These are phyloP conservation scores for Pipistrellus pipistrellus DNA, from an alignment of 2,797 vertebrate species.

Conservation along the genomic window DNA sequence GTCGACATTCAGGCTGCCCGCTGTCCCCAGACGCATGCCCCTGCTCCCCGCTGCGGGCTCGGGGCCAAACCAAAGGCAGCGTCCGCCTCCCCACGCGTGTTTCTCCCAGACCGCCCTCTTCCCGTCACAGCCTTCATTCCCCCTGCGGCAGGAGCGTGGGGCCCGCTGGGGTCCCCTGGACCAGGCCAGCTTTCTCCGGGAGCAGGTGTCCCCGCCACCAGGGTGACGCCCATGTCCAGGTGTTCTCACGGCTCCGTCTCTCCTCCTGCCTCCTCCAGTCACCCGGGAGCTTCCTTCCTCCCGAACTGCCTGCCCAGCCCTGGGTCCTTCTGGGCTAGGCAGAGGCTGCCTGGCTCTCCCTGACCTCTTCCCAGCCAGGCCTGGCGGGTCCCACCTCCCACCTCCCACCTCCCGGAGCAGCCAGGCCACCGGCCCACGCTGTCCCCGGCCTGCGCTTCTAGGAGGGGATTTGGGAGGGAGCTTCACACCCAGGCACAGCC, in stretches of 20 bases:
- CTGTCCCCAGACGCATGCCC: background rate
- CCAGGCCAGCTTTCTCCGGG: background rate
- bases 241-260: background rate
- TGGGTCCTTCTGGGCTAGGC: background rate
- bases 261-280: background rate
- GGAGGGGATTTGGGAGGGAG: background rate
- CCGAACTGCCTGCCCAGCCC: background rate
- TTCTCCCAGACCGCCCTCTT: background rate
- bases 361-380: background rate
- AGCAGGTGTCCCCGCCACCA: background rate
- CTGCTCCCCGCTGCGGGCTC: fast-evolving
- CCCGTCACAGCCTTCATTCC: no score
- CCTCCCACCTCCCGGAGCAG: background rate
- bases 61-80: background rate
- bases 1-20: background rate
- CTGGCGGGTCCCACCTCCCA: background rate
- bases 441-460: background rate
- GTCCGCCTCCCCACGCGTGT: background rate
- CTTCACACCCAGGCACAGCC: no score
- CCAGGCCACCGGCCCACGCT: background rate
- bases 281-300: fast-evolving
- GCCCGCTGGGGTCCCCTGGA: background rate
- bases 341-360: background rate
- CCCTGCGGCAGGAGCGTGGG: background rate
- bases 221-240: background rate